Evolutionary conservation across 35 echinoderm and acorn worm species (phyloP), one percentile per base, ranked within the genome.

Genomic region (Holothuria glaberrima): DNA sequence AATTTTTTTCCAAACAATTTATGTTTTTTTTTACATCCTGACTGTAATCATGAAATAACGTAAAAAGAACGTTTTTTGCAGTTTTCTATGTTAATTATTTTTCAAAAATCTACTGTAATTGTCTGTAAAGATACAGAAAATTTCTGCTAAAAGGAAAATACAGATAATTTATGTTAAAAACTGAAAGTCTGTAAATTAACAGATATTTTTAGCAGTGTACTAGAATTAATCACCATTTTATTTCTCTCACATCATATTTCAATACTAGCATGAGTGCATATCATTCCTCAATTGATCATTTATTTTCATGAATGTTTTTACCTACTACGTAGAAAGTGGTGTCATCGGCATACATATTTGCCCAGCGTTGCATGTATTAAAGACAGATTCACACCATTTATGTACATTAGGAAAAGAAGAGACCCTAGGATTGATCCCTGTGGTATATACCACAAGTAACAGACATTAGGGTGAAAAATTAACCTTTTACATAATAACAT

Each of bases 271-370:
- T n/a, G n/a, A n/a, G n/a, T n/a, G n/a, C 3, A 66, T 66, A 66
- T 66, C 12, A 17, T 66, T 19, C 63, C 12, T 66, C 63, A 66
- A 66, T 66, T 66, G 12, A 66, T 66, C 63, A 66, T 66, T 66
- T 66, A 66, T n/a, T 66, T 66, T 66, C 63, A 66, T 66, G 63
- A 12, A 66, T 21, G 20, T 66, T 66, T 66, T 66, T 66, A 66
- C 63, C 63, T 16, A 21, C 63, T 16, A 66, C 21, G 63, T 66
- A 66, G 63, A 66, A 66, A 66, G 63, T 66, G 21, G 63, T 66
- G 20, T 66, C 63, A 66, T 66, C 63, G 63, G 63, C 63, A 66
- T 66, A 66, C 63, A 66, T 66, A 66, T 66, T 19, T 66, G 63
- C 63, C n/a, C n/a, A n/a, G n/a, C 28, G 63, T 16, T 66, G 63